Conservation (phyloP, 1,140 invertebrate genomes). For the Ganaspis sp. region DNA sequence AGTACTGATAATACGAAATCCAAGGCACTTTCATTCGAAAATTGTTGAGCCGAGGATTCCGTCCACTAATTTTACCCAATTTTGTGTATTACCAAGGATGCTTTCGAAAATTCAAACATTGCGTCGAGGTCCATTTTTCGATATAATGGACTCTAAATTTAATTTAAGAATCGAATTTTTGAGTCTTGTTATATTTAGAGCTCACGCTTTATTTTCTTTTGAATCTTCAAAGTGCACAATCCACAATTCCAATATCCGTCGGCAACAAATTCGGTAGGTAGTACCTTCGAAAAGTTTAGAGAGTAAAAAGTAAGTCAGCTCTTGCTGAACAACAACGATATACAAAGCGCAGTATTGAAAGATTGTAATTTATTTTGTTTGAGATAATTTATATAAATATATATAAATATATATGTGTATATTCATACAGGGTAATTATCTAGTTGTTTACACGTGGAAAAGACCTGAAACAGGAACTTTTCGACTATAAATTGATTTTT, state of each 20-base stretch:
- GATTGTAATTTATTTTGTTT: slow-evolving; percentile 74
- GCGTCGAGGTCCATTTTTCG: background rate
- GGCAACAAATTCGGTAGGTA: slow-evolving; percentile 29
- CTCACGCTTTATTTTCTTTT: background rate
- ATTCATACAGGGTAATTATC: background rate
- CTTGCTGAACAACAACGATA: slow-evolving; percentile 58
- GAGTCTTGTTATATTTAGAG: background rate
- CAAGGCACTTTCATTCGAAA: slow-evolving; percentile 22
- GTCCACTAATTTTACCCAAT: slow-evolving; percentile 14
- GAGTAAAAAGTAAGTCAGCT: slow-evolving; percentile 47
- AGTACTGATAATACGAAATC: slow-evolving; percentile 24
- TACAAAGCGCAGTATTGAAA: slow-evolving; percentile 72
- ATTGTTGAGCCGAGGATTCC: slow-evolving; percentile 27
- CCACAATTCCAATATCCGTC: slow-evolving; percentile 1
- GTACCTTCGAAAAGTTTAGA: slow-evolving; percentile 38
- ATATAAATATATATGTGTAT: slow-evolving; percentile 27
- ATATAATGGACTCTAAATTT: background rate
- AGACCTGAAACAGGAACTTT: background rate
- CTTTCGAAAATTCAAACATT: background rate
- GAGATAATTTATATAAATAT: slow-evolving; percentile 56
- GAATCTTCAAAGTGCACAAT: background rate
- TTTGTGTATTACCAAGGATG: background rate
- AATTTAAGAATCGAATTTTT: background rate
- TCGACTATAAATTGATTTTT: background rate
- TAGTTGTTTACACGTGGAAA: background rate